phyloP scores from a whole-genome alignment of 1,140 invertebrate genomes.

The Drosophila santomea region DNA sequence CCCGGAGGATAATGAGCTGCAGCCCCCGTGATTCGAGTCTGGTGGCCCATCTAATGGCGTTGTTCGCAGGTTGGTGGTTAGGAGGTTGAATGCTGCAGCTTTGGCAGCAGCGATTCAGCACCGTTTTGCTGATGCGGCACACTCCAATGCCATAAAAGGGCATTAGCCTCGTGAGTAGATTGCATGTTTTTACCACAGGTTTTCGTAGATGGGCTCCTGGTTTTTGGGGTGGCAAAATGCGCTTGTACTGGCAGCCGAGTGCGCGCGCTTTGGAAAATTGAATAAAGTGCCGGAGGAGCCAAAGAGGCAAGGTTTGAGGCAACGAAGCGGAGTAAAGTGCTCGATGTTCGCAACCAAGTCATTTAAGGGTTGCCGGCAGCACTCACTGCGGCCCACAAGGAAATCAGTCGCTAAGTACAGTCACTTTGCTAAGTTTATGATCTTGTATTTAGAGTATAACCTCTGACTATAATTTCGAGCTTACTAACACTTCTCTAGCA shows the following conservation, averaged over 20 bases:
- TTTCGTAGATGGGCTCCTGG: background rate
- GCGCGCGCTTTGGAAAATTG: conserved; percentile 68
- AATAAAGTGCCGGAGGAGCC: conserved; percentile 52
- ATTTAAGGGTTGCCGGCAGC: conserved; percentile 65
- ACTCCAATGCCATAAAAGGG: conserved; percentile 77
- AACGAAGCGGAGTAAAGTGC: conserved; percentile 33
- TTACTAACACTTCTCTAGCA: background rate
- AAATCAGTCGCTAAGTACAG: conserved; percentile 18
- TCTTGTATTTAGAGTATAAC: background rate
- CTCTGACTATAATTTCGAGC: background rate
- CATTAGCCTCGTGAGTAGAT: conserved; percentile 70
- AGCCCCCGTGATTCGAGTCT: conserved; percentile 17
- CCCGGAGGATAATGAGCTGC: conserved; percentile 58
- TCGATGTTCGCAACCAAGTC: conserved; percentile 54
- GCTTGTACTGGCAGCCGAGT: conserved; percentile 1
- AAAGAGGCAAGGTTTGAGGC: conserved; percentile 10
- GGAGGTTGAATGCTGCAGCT: conserved; percentile 26
- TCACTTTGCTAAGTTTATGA: conserved; percentile 16
- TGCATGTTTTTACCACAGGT: conserved; percentile 38
- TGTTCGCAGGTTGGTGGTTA: conserved; percentile 35
- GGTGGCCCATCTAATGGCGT: conserved; percentile 31
- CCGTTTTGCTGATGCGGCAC: conserved; percentile 69
- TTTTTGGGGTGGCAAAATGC: background rate
- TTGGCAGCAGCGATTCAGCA: conserved; percentile 28
- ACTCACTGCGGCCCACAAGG: conserved; percentile 30